These are phyloP conservation scores for Apodemia zela DNA, from an alignment of 2,888 invertebrate genomes.

Conservation along the genomic window DNA sequence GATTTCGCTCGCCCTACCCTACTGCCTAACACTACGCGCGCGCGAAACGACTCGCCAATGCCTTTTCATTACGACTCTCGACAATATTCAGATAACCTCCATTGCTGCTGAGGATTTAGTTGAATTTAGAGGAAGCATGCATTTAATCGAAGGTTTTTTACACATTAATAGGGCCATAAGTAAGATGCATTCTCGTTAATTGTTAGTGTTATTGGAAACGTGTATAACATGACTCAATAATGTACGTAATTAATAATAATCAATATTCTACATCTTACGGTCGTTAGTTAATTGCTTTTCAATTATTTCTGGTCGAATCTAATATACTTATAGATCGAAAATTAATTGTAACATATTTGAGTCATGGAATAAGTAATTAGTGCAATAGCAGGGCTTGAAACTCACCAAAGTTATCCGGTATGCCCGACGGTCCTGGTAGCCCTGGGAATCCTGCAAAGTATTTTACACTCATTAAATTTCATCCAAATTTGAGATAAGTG, in stretches of 20 bases:
- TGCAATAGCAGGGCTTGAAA: conserved; percentile 42
- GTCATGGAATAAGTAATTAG: conserved; percentile 47
- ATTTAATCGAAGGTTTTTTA: conserved; percentile 24
- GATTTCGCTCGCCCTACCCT: conserved; percentile 38
- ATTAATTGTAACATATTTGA: conserved; percentile 42
- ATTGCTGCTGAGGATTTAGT: conserved; percentile 39
- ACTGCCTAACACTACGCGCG: conserved; percentile 21
- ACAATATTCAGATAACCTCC: conserved; percentile 37
- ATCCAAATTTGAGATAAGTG: background rate
- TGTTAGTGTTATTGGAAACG: conserved; percentile 62
- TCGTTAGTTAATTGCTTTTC: conserved; percentile 46
- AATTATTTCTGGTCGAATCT: conserved; percentile 44
- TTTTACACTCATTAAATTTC: conserved; percentile 10
- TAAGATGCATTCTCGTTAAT: conserved; percentile 55
- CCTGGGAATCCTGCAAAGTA: conserved; percentile 82
- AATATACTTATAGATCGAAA: conserved; percentile 41
- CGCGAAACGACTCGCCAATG: conserved; percentile 24
- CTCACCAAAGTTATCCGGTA: conserved; percentile 93
- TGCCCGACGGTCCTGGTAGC: conserved; percentile 92
- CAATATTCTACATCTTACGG: conserved; percentile 33
- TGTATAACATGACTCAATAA: conserved; percentile 63
- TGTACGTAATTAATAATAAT: conserved; percentile 56
- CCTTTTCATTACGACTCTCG: conserved; percentile 21
- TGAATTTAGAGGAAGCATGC: conserved; percentile 19
- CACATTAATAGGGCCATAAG: conserved; percentile 47